Base-by-base conservation (phyloP, 1,140 invertebrate genomes). In the Bombus confusus region DNA sequence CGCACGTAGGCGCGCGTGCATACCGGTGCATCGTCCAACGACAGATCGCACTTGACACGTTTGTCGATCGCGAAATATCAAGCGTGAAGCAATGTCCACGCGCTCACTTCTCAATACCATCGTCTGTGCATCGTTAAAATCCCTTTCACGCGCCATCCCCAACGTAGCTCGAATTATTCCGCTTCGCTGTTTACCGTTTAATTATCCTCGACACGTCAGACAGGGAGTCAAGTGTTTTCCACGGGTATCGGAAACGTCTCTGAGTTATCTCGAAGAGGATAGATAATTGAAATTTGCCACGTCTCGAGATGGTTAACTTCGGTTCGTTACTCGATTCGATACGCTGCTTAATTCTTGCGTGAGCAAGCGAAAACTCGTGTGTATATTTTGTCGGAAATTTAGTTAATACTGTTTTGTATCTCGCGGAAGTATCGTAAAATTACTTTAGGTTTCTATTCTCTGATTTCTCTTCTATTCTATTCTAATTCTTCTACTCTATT, bases 101-200 rank as follows among this genome's bases (percentile, higher is more conserved):
- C 47, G 31, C 57, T 28, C 57, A n/a, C 3, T 28, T n/a, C 28
- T 12, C 62, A 9, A 59, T 57, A 41, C 25, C 3, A 52, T 37
- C 37, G 64, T 66, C 25, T 25, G 47, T 39, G n/a, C 15, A n/a
- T 59, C 28, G 73, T 66, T 69, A 76, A 86, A 88, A 86, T 88
- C 87, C 84, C 57, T 77, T 80, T 83, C 87, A 31, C 80, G 47
- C 64, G 64, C 3, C n/a, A 22, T 22, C 28, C 31, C n/a, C 66
- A 86, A 72, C 80, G 76, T 88, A 87, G 37, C 34, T 47, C 41
- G 87, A 88, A 89, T 89, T 71, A 85, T 77, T 62, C 62, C 39
- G 34, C 69, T 52, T 34, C 34, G 78, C 31, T 62, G 85, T 72
- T 75, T 25, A 37, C 37, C 69, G 37, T 28, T 82, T 64, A 74